Percentiles rank a stretch among this genome's conserved stretches.
Conservation (phyloP, 2,888 invertebrate genomes). For the Cyaniris semiargus region DNA sequence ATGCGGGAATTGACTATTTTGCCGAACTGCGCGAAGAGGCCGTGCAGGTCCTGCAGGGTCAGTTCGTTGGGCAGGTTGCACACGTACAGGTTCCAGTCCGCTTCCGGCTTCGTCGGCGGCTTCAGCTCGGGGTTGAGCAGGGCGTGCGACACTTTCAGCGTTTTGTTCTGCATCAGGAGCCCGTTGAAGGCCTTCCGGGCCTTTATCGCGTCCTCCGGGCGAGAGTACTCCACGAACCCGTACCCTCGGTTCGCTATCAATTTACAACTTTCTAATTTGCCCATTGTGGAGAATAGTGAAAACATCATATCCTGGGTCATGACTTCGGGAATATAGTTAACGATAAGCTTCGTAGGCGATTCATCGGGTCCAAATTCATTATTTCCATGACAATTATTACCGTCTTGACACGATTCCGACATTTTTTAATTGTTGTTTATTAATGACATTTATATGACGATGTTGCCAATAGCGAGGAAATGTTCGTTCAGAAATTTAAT, state of each 20-base stretch:
- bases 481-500: slow-evolving; percentile 56
- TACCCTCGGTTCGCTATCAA: slow-evolving; percentile 80
- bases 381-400: slow-evolving; percentile 81
- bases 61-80: slow-evolving; percentile 80
- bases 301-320: slow-evolving; percentile 82
- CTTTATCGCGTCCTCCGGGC: slow-evolving; percentile 76
- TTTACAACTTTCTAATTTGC: slow-evolving; percentile 81
- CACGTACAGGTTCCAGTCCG: slow-evolving; percentile 80
- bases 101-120: slow-evolving; percentile 77
- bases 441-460: slow-evolving; percentile 74
- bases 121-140: slow-evolving; percentile 75
- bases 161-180: slow-evolving; percentile 79
- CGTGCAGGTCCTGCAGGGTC: slow-evolving; percentile 79
- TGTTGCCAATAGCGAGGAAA: slow-evolving; percentile 55
- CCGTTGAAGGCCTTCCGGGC: slow-evolving; percentile 78
- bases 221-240: slow-evolving; percentile 79
- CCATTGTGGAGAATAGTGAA: slow-evolving; percentile 79
- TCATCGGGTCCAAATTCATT: slow-evolving; percentile 78
- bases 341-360: slow-evolving; percentile 80
- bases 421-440: slow-evolving; percentile 81
- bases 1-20: slow-evolving; percentile 80
- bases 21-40: slow-evolving; percentile 78
- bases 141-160: slow-evolving; percentile 77
- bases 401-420: slow-evolving; percentile 82
- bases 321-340: slow-evolving; percentile 81